Percentiles rank a stretch among this genome's conserved stretches.
Evolutionary conservation across 1,140 invertebrate species (phyloP).

Genomic region (Drusus annulatus): DNA sequence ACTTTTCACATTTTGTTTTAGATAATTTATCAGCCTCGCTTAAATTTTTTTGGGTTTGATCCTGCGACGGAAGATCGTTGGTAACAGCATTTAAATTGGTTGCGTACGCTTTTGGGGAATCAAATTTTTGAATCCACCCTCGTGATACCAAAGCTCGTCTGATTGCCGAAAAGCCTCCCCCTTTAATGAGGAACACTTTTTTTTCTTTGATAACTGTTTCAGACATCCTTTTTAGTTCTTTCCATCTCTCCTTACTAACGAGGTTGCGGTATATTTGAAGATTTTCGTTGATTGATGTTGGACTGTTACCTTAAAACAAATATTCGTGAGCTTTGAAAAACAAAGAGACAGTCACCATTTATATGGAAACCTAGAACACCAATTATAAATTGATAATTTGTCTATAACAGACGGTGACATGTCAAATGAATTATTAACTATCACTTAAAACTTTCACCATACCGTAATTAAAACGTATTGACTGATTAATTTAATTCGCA

Average conservation of each 20-base stretch:
- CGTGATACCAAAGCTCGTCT: constrained; percentile 72
- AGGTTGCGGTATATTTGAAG: constrained; percentile 67
- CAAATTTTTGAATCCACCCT: constrained; percentile 78
- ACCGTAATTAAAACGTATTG: neutral
- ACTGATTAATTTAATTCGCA: neutral
- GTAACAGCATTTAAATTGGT: constrained; percentile 59
- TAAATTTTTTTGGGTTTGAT: constrained; percentile 60
- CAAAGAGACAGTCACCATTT: neutral
- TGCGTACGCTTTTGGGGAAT: constrained; percentile 67
- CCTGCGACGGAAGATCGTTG: constrained; percentile 36
- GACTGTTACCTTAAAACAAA: constrained; percentile 54
- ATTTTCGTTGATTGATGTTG: constrained; percentile 43
- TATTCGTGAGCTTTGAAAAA: neutral
- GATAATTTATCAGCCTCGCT: constrained; percentile 63
- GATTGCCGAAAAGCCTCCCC: constrained; percentile 71
- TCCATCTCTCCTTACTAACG: constrained; percentile 69
- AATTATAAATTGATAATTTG: neutral
- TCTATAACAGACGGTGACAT: neutral
- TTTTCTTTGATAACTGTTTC: constrained; percentile 68
- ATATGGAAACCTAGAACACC: neutral
- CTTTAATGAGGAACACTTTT: constrained; percentile 71
- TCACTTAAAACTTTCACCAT: neutral
- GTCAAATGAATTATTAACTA: neutral
- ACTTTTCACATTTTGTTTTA: constrained; percentile 73
- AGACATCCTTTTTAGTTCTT: constrained; percentile 69